Percentiles rank a stretch among this genome's conserved stretches.
Conservation (phyloP, 2,888 invertebrate species). For the Pyralis farinalis region DNA sequence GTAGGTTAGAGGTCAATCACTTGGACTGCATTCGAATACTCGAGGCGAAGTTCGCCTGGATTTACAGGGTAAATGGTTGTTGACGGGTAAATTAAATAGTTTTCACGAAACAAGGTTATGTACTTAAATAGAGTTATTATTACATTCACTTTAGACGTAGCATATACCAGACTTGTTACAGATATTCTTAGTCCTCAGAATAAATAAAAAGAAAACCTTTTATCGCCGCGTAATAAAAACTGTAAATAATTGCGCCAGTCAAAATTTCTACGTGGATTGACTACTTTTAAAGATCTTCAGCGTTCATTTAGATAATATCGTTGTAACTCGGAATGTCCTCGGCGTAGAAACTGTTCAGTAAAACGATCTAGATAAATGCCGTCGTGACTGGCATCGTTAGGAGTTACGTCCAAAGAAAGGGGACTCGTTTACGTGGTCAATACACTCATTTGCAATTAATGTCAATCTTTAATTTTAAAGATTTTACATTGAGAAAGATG, state of each 20-base stretch:
- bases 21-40: neutral
- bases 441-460: slow-evolving; percentile 4
- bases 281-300: no score
- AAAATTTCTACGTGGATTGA: neutral
- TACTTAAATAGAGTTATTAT: no score
- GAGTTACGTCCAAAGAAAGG: neutral
- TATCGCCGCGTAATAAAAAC: no score
- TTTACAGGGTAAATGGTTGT: neutral
- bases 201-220: no score
- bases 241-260: no score
- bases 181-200: no score
- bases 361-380: slow-evolving; percentile 4
- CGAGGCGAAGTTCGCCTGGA: neutral
- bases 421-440: neutral
- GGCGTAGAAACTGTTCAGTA: neutral
- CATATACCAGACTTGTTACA: no score
- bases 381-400: slow-evolving; percentile 8
- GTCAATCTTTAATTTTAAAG: neutral
- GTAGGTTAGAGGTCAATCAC: neutral
- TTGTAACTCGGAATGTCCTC: neutral
- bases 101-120: neutral
- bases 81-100: neutral
- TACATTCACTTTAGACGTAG: neutral
- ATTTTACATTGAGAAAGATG: neutral
- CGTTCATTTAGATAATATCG: neutral